Base-by-base conservation (phyloP, 1,140 invertebrate genomes). In the Cotesia glomerata region DNA sequence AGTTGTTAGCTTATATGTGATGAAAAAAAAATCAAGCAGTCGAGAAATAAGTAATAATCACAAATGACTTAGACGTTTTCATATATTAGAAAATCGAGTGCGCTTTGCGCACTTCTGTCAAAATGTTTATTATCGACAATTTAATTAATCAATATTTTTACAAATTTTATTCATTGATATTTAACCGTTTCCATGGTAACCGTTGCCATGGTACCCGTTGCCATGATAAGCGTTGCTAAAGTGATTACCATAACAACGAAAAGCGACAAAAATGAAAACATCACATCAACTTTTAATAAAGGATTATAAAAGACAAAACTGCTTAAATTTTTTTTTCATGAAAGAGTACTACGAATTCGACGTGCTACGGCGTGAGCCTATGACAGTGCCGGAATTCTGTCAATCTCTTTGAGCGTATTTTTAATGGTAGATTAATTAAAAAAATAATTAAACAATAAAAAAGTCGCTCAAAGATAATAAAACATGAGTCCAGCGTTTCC, bases 351-450 rank as follows among this genome's bases (percentile, higher is more conserved):
- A 64, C 69, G 69, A 58, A 39, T 34, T 74, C 71, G 84, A 83
- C 84, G 84, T 85, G 85, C 84, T 86, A 86, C 84, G 84, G 83
- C 84, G 84, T 83, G 85, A 87, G 81, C 85, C 85, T 87, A 86
- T 82, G 80, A 79, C 32, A 59, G 52, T 32, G 62, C 56, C 58
- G 32, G 69, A 18, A 35, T 63, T 61, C 58, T 54, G 13, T 59
- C 36, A 52, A 49, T 56, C 62, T 58, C 69, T 68, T 54, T 16
- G 45, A 32, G 49, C 62, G 36, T 64, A 9, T 39, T 64, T 61
- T 61, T 18, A 65, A 49, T 62, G 11, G 2, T n/a, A 11, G 45
- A 62, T 62, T 62, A 49, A 7, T 51, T 51, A 9, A 13, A 16
- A 32, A 11, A 58, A 26, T 5, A 56, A 54, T 26, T 52, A 65